phyloP scores from a whole-genome alignment of 2,888 invertebrate genomes.

The Epiblema foenella region DNA sequence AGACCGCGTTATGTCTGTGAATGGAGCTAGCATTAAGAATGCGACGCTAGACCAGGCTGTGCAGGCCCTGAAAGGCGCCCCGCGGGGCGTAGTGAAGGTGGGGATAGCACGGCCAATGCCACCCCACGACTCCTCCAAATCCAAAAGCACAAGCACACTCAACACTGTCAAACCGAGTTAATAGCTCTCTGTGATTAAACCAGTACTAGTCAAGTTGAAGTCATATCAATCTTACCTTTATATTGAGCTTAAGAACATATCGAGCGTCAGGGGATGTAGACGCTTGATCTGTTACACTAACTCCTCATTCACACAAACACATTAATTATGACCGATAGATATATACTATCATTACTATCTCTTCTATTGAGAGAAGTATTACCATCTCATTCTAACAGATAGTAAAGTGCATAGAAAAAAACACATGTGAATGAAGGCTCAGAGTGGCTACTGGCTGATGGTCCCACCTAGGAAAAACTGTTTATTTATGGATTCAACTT shows the following conservation, averaged over 20 bases:
- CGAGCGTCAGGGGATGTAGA: slow-evolving; percentile 52
- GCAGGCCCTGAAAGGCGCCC: slow-evolving; percentile 96
- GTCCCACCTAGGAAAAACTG: not conserved
- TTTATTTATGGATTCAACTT: not conserved
- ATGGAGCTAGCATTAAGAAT: slow-evolving; percentile 95
- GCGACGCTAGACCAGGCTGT: slow-evolving; percentile 98
- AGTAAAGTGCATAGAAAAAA: not conserved
- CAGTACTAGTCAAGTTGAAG: slow-evolving; percentile 76
- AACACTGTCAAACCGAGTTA: slow-evolving; percentile 74
- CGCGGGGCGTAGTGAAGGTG: slow-evolving; percentile 94
- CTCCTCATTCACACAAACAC: not conserved
- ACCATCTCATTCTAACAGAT: not conserved
- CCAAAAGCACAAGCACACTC: slow-evolving; percentile 74
- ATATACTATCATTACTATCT: too few species aligned
- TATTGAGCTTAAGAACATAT: slow-evolving; percentile 63
- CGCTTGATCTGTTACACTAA: slow-evolving; percentile 51
- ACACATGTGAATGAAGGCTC: slow-evolving; percentile 1
- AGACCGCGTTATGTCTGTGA: slow-evolving; percentile 96
- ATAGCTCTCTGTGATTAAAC: slow-evolving; percentile 60
- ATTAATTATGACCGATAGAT: not conserved
- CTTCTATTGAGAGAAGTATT: not conserved
- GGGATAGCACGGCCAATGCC: slow-evolving; percentile 95
- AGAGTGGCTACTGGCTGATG: slow-evolving; percentile 15
- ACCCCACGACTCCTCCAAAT: slow-evolving; percentile 66
- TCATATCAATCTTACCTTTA: slow-evolving; percentile 70